phyloP scores from a whole-genome alignment of 2,888 invertebrate species.

The Apamea monoglypha region DNA sequence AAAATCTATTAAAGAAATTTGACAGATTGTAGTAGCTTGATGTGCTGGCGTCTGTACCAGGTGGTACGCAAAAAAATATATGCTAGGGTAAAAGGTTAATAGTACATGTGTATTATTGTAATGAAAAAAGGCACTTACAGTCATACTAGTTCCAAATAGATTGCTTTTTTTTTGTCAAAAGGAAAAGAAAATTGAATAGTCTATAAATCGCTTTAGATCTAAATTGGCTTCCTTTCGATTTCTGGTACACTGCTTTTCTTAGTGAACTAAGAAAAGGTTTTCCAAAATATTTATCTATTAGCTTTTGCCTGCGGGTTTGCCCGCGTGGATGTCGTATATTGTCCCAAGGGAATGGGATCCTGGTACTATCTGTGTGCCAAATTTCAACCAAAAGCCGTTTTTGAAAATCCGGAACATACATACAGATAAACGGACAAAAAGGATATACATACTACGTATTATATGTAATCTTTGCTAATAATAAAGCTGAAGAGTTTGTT shows the following conservation, averaged over 20 bases:
- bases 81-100: background rate
- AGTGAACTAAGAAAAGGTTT: background rate
- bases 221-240: background rate
- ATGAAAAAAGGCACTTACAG: background rate
- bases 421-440: background rate
- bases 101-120: background rate
- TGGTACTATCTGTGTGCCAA: background rate
- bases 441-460: background rate
- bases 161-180: constrained; percentile 9
- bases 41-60: no score
- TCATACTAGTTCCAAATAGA: background rate
- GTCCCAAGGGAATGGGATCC: background rate
- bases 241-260: background rate
- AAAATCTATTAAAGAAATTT: no score
- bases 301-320: no score
- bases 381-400: background rate
- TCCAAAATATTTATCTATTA: background rate
- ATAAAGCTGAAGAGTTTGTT: background rate
- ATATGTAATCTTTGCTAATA: background rate
- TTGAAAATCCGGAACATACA: background rate
- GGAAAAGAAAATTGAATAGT: background rate
- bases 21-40: no score
- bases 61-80: background rate
- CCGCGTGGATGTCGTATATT: background rate
- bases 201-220: background rate